A percentile compares a stretch with the other conserved stretches of the same genome.
Conservation (phyloP, 2,888 invertebrate genomes). For the Spilosoma lubricipeda region DNA sequence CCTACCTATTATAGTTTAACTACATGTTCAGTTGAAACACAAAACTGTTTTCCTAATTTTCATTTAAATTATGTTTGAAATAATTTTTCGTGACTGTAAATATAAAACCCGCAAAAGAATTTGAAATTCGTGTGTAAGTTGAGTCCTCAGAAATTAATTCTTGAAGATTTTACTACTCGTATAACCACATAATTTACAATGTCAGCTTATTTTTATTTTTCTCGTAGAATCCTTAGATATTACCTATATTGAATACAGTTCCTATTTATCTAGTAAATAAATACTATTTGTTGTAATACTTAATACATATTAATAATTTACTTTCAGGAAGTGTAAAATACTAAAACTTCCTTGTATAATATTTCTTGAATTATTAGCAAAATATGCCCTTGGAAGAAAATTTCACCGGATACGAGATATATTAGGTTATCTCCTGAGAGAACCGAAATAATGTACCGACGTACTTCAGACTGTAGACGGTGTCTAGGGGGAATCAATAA, state of each 20-base stretch:
- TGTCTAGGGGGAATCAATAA: constrained; percentile 73
- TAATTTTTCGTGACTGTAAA: no score
- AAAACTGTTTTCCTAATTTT: no score
- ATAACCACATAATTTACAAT: no score
- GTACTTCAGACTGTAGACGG: constrained; percentile 57
- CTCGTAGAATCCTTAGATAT: neutral
- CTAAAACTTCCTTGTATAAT: neutral
- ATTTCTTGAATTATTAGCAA: constrained; percentile 25
- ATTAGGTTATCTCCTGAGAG: constrained; percentile 64
- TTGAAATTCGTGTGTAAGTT: no score
- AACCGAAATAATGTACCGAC: constrained; percentile 60
- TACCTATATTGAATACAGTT: neutral
- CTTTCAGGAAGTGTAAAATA: neutral
- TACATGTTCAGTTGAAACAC: neutral
- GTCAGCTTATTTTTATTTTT: neutral
- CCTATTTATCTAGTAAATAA: neutral
- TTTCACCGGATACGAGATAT: constrained; percentile 52
- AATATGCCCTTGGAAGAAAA: constrained; percentile 40
- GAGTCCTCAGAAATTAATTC: no score
- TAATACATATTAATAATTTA: neutral
- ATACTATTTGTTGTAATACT: neutral
- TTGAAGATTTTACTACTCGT: no score
- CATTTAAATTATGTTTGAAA: no score
- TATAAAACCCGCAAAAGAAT: no score
- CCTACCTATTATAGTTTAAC: neutral